phyloP scores from a whole-genome alignment of 2,113 vertebrate genomes.

The Terrapene triunguis region DNA sequence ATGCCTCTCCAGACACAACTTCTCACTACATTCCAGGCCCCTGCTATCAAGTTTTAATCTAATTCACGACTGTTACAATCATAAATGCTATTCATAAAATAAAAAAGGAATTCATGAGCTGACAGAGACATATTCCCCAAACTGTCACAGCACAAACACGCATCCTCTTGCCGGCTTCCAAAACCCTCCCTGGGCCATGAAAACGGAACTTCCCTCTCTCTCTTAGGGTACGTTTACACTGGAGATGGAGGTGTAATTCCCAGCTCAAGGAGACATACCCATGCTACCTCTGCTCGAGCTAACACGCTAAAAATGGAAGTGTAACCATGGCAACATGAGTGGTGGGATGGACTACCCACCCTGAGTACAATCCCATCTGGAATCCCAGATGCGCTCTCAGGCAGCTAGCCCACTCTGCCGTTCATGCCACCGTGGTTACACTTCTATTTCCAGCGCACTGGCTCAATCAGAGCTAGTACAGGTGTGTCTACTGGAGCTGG shows the following conservation, averaged over 20 bases:
- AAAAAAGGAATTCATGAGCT: neutral
- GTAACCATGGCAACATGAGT: neutral
- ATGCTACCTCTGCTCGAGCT: neutral
- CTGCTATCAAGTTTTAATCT: neutral
- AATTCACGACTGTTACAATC: neutral
- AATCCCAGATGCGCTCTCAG: too few relatives aligned
- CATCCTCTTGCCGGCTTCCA: neutral
- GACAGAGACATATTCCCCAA: neutral
- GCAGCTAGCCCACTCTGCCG: neutral
- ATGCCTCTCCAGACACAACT: neutral
- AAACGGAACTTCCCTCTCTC: neutral
- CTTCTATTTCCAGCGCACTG: neutral
- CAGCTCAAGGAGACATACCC: neutral
- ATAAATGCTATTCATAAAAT: neutral
- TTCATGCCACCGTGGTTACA: neutral
- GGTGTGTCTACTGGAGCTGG: neutral
- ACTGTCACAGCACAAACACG: neutral
- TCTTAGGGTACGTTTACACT: neutral
- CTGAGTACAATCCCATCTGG: neutral
- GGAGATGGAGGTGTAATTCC: neutral
- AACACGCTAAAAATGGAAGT: neutral
- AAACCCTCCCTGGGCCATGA: neutral
- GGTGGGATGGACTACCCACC: neutral
- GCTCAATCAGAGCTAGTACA: neutral
- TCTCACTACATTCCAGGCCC: neutral